Base-by-base conservation (phyloP, 2,888 invertebrate species). In the Oscheius sp. region DNA sequence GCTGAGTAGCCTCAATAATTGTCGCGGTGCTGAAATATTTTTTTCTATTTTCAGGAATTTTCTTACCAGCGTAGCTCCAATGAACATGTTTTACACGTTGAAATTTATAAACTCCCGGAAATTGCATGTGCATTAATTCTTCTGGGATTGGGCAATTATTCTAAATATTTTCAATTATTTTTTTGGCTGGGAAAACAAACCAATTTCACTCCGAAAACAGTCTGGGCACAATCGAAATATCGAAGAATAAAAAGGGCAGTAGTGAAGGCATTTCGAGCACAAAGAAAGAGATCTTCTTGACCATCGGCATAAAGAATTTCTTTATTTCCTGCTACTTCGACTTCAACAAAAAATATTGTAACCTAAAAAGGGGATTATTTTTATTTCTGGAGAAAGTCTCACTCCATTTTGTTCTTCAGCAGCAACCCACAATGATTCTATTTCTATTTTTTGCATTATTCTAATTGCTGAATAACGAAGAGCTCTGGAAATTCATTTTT, bases 41-140 rank as follows among this genome's bases (percentile, higher is more conserved):
- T 5, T 49, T 13, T 49, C 6, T 21, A 49, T 35, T 35, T 35
- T 49, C 6, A 49, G n/a, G 3, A 1, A 18, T 25, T 35, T 9
- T 35, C 35, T 58, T 27, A 27, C 58, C 58, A 18, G 27, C n/a
- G 18, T 66, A 66, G 18, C 66, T 66, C 66, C 66, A 66, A 29
- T 66, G 66, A 29, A 66, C 52, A 27, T 66, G 66, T 52, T 66
- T 66, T 0, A 66, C 66, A 3, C 66, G 49, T 18, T 66, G 66
- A 52, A 66, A 66, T 49, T 52, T 49, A 9, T 23, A 9, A 9
- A 66, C 25, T 18, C 66, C 66, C 1, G n/a, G 49, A 29, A 66
- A 66, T 3, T n/a, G 18, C 66, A 66, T 66, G 9, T 66, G 53
- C 49, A 52, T 52, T 2, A 66, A 18, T 29, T 66, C 66, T 18